Percentiles rank a stretch among this genome's conserved stretches.
phyloP scores from a whole-genome alignment of 2,113 vertebrate species.

The Pyxicephalus adspersus region DNA sequence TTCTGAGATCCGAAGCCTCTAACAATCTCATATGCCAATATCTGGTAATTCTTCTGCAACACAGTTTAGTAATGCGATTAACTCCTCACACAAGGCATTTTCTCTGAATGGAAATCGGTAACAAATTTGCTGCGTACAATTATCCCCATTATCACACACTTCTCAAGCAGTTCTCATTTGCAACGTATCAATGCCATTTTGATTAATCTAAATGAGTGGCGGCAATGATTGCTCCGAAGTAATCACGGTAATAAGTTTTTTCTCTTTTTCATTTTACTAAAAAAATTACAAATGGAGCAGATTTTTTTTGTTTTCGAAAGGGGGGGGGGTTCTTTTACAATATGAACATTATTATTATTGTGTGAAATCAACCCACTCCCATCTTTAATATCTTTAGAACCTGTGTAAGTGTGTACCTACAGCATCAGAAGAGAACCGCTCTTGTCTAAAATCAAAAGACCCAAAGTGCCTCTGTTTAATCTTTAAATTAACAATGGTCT shows the following conservation, averaged over 20 bases:
- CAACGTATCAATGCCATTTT: neutral
- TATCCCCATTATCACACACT: constrained; percentile 10
- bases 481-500: no score
- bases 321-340: no score
- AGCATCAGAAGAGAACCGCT: no score
- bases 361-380: no score
- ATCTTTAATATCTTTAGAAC: no score
- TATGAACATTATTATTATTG: no score
- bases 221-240: neutral
- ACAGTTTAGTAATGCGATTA: neutral
- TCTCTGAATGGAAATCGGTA: constrained; percentile 27
- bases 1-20: neutral
- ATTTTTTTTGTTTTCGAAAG: no score
- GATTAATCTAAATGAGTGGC: neutral
- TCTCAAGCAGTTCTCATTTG: neutral
- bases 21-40: neutral
- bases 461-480: no score
- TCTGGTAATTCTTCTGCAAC: neutral
- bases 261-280: neutral
- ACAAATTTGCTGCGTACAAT: constrained; percentile 20
- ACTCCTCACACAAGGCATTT: neutral
- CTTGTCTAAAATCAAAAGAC: no score
- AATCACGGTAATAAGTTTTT: no score
- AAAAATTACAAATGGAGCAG: neutral
- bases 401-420: no score